Evolutionary conservation across 2,888 invertebrate genomes (phyloP).

Genomic region (Sarcophaga rosellei): DNA sequence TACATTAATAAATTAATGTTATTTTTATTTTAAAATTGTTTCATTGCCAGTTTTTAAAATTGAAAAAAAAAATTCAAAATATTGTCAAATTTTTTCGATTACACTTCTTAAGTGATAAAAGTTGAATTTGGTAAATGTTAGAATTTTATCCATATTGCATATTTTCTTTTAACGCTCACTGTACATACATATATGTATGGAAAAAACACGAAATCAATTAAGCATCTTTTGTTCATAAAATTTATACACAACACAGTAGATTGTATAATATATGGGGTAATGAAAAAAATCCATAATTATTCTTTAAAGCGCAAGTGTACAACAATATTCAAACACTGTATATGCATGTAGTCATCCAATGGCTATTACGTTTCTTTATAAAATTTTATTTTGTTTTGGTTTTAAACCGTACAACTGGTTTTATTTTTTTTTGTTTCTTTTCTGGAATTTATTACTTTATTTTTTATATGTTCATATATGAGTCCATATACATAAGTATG

Average conservation of each 20-base stretch:
- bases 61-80: too few relatives aligned
- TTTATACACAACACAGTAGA: not conserved
- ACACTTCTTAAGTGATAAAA: too few relatives aligned
- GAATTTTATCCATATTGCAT: too few relatives aligned
- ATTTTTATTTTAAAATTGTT: too few relatives aligned
- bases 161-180: too few relatives aligned
- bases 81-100: too few relatives aligned
- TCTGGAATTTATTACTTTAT: not conserved
- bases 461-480: not conserved
- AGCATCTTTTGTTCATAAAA: not conserved
- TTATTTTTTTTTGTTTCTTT: slow-evolving; percentile 1
- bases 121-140: too few relatives aligned
- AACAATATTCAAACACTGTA: not conserved
- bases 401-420: not conserved
- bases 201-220: too few relatives aligned
- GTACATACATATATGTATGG: not conserved
- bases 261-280: not conserved
- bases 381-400: not conserved
- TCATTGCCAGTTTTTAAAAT: too few relatives aligned
- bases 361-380: not conserved
- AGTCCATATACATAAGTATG: too few relatives aligned
- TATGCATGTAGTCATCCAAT: not conserved
- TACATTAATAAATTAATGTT: too few relatives aligned
- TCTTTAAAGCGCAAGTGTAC: not conserved
- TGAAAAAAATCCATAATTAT: not conserved